These are phyloP conservation scores for Mesoclemmys tuberculata DNA, from an alignment of 2,113 vertebrate genomes.

Conservation along the genomic window DNA sequence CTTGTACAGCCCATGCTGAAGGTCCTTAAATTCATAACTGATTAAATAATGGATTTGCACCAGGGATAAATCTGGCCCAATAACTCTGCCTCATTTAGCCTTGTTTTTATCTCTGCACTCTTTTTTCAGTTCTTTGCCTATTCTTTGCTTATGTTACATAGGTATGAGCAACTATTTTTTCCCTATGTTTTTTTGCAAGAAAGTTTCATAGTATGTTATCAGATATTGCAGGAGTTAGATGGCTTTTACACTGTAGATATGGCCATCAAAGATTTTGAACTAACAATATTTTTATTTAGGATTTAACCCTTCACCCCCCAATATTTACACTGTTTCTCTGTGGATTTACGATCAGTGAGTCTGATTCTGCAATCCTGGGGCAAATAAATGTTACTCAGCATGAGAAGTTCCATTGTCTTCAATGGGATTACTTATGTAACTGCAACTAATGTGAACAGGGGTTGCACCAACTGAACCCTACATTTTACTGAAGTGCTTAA, in stretches of 20 bases:
- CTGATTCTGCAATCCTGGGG: neutral
- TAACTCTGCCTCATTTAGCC: neutral
- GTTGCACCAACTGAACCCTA: neutral
- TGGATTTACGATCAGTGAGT: neutral
- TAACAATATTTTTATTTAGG: neutral
- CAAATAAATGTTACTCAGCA: neutral
- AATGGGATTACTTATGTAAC: fast-evolving
- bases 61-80: neutral
- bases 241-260: neutral
- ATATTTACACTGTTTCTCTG: neutral
- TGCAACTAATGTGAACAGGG: neutral
- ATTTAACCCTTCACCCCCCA: neutral
- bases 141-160: neutral
- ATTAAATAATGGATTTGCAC: neutral
- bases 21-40: neutral
- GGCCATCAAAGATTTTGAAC: neutral
- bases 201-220: neutral
- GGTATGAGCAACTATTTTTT: neutral
- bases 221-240: neutral
- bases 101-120: neutral
- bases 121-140: neutral
- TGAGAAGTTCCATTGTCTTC: neutral
- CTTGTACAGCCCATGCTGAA: neutral
- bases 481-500: neutral
- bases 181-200: neutral